Evolutionary conservation across 2,113 vertebrate species (phyloP).

Genomic region (Malurus alboscapulatus): DNA sequence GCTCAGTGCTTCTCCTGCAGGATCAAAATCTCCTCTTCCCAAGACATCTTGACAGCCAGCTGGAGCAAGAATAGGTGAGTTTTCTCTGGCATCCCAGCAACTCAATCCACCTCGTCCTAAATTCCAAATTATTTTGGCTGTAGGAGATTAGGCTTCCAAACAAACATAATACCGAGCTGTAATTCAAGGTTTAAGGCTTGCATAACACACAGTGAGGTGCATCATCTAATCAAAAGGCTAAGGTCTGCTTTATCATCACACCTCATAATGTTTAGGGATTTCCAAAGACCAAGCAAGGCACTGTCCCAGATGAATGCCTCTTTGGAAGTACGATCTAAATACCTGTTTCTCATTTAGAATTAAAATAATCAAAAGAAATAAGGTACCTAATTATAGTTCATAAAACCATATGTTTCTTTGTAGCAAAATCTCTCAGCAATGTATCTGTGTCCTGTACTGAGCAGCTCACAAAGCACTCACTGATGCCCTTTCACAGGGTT

Average conservation of each 20-base stretch:
- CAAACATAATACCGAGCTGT: background rate
- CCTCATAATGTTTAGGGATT: background rate
- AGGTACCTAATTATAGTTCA: background rate
- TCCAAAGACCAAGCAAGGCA: background rate
- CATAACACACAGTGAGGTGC: background rate
- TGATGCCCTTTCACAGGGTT: background rate
- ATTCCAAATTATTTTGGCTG: background rate
- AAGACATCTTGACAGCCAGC: background rate
- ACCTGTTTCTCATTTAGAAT: background rate
- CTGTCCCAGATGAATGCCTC: background rate
- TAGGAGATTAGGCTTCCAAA: background rate
- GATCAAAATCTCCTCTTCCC: background rate
- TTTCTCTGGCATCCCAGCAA: background rate
- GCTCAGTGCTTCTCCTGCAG: background rate
- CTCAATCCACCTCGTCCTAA: background rate
- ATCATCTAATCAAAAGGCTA: background rate
- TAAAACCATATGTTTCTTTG: background rate
- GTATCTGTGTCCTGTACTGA: background rate
- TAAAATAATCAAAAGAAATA: background rate
- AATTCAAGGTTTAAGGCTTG: background rate
- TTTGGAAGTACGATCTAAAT: background rate
- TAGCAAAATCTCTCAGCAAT: background rate
- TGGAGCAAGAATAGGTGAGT: background rate
- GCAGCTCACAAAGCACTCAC: background rate
- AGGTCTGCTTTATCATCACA: background rate